Evolutionary conservation across 2,888 invertebrate genomes (phyloP).

Genomic region (Drosophila paramelanica): DNA sequence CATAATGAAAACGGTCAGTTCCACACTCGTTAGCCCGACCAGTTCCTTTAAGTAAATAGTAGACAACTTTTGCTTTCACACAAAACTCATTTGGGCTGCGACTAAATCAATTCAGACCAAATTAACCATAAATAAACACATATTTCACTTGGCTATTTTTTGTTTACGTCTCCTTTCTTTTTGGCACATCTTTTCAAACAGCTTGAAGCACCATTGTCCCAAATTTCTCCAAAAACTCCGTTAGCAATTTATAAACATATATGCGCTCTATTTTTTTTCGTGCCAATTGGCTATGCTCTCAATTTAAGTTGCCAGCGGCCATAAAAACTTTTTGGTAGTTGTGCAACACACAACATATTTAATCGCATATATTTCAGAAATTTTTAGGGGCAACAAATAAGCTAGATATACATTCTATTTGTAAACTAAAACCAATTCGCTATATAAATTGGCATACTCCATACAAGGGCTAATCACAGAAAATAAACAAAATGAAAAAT

Average conservation of each 20-base stretch:
- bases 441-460: constrained; percentile 5
- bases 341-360: constrained; percentile 4
- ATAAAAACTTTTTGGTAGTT: constrained; percentile 7
- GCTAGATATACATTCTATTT: not conserved
- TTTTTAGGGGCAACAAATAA: not conserved
- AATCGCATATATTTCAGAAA: not conserved
- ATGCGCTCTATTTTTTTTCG: not conserved
- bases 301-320: constrained; percentile 25
- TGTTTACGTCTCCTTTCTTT: not conserved
- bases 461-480: not conserved
- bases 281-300: constrained; percentile 23
- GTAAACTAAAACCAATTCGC: constrained; percentile 14
- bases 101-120: constrained; percentile 9
- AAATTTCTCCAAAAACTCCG: constrained; percentile 1
- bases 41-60: not conserved
- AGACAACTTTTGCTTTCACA: not conserved
- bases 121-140: constrained; percentile 25
- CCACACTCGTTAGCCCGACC: not conserved
- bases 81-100: not conserved
- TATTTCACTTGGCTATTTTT: constrained; percentile 9
- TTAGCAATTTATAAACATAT: constrained; percentile 11
- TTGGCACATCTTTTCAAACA: constrained; percentile 6
- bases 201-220: not conserved
- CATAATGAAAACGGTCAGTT: not conserved
- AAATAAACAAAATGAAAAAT: not conserved